phyloP scores from a whole-genome alignment of 2,888 invertebrate species.

The Homarus gammarus region DNA sequence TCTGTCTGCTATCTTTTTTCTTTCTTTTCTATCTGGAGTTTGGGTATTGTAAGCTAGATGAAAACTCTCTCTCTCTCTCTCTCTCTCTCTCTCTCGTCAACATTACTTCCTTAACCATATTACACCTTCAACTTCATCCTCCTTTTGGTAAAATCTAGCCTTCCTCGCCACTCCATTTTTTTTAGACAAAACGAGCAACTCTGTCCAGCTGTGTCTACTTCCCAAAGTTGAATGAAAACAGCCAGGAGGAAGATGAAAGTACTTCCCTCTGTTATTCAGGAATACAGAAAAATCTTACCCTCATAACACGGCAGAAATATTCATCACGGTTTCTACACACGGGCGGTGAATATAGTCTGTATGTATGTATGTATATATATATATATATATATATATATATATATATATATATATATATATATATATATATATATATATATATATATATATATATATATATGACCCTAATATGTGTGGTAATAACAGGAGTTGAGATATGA shows the following conservation, averaged over 20 bases:
- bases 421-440: no score
- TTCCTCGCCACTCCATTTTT: background rate
- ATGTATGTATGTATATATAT: constrained; percentile 26
- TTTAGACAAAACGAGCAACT: background rate
- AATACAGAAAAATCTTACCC: no score
- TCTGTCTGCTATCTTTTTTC: no score
- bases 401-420: no score
- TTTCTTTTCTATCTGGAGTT: no score
- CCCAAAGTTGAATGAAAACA: no score
- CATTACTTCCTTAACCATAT: background rate
- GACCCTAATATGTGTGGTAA: no score
- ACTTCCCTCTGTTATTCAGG: background rate
- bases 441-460: no score
- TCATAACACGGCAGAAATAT: background rate
- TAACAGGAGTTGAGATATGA: no score
- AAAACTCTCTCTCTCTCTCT: background rate
- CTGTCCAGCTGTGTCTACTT: background rate
- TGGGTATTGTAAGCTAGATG: no score
- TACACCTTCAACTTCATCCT: background rate
- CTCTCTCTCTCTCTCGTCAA: background rate
- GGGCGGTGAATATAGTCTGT: background rate
- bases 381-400: background rate
- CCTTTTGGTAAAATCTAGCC: background rate
- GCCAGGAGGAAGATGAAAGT: no score
- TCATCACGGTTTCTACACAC: no score